These are phyloP conservation scores for Catocala sponsa DNA, from an alignment of 2,888 invertebrate genomes.

Conservation along the genomic window DNA sequence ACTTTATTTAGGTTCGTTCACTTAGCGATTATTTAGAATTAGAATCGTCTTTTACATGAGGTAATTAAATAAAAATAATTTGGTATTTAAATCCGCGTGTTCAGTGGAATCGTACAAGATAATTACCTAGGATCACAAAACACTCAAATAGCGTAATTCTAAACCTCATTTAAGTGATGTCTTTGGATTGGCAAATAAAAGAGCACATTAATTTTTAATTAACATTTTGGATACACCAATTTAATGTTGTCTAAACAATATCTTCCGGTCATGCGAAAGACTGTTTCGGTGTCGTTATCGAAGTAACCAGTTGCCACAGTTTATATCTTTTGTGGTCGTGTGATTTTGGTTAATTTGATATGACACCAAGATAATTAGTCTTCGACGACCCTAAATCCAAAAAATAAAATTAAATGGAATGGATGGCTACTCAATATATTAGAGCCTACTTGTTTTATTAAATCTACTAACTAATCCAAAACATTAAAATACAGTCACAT, in stretches of 20 bases:
- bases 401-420: slow-evolving; percentile 45
- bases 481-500: slow-evolving; percentile 35
- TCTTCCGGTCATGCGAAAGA: slow-evolving; percentile 8
- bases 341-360: slow-evolving; percentile 2
- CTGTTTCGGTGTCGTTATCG: neutral
- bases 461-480: slow-evolving; percentile 35
- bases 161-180: slow-evolving; percentile 38
- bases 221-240: slow-evolving; percentile 22
- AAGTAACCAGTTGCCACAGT: neutral
- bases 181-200: slow-evolving; percentile 42
- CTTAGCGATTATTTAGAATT: slow-evolving; percentile 26
- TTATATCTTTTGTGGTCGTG: neutral
- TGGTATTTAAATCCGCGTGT: slow-evolving; percentile 37
- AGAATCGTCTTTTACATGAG: slow-evolving; percentile 31
- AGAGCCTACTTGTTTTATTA: slow-evolving; percentile 22
- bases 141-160: slow-evolving; percentile 31
- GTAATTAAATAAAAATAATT: slow-evolving; percentile 33
- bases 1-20: slow-evolving; percentile 22
- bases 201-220: slow-evolving; percentile 10
- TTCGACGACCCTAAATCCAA: slow-evolving; percentile 19
- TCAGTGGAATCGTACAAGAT: slow-evolving; percentile 34
- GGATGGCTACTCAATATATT: slow-evolving; percentile 30
- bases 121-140: slow-evolving; percentile 39
- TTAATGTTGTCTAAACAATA: slow-evolving; percentile 20
- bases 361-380: slow-evolving; percentile 8